phyloP scores from a whole-genome alignment of 2,113 vertebrate species.

The Petromus typicus region DNA sequence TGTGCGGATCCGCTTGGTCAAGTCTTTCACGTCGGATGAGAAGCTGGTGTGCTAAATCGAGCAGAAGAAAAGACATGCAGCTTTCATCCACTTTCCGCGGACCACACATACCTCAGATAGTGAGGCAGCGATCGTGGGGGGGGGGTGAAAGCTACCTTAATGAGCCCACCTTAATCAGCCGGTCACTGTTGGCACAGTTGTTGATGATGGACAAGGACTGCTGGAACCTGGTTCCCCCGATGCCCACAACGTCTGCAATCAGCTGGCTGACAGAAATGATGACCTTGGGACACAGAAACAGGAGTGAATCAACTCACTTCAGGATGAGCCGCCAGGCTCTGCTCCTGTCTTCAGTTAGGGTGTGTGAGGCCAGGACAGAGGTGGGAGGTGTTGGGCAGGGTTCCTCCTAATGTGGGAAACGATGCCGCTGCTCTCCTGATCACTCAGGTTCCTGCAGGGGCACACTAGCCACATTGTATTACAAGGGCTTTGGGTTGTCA shows the following conservation, averaged over 20 bases:
- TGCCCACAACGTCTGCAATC: constrained; percentile 98
- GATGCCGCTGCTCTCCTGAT: too few relatives aligned
- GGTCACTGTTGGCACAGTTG: constrained; percentile 98
- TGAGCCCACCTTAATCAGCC: constrained; percentile 93
- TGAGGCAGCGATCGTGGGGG: background rate
- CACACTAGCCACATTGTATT: rapidly evolving
- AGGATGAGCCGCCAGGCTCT: background rate
- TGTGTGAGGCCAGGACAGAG: background rate
- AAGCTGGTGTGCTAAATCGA: constrained; percentile 94
- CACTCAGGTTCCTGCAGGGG: background rate
- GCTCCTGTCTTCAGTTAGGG: background rate
- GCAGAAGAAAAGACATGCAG: background rate
- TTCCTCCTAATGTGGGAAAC: background rate
- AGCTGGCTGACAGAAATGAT: constrained; percentile 99
- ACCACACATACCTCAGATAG: rapidly evolving
- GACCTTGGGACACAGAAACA: constrained; percentile 88
- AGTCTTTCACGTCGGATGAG: constrained; percentile 97
- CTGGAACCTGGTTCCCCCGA: constrained; percentile 98
- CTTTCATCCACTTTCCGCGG: background rate
- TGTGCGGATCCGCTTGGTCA: constrained; percentile 98
- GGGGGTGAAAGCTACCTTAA: background rate
- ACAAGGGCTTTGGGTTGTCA: background rate
- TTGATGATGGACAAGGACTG: constrained; percentile 99
- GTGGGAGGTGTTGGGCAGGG: background rate
- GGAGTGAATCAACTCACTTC: constrained; percentile 55